Base-by-base conservation (phyloP, 2,113 vertebrate genomes). In the Microtus oregoni region DNA sequence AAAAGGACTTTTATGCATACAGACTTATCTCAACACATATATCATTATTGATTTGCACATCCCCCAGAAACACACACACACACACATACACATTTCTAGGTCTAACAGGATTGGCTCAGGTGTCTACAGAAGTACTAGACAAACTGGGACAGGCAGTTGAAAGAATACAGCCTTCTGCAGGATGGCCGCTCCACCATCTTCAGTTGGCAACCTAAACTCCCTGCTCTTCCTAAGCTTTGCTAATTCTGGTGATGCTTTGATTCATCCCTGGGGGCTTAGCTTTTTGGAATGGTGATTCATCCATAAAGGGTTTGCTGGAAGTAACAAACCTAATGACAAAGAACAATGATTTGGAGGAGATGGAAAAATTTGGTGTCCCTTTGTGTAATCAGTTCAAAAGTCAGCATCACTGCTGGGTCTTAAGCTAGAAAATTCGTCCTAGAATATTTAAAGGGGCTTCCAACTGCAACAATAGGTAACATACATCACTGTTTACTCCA, bases 211-310 rank as follows among this genome's bases (percentile, higher is more conserved):
- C 26, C 50, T 32, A 24, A 70, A 72, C 70, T 78, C 77, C 26
- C 76, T 22, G 85, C 22, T 78, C 22, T 65, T 44, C 35, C 75
- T 77, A 94, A 85, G 86, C 55, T 63, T 94, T 95, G 35, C 15
- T 72, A 63, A 89, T 92, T 82, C 65, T 75, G 13, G 65, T 78
- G 44, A 58, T 92, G 44, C 58, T 83, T 91, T 95, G 65, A 65
- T 85, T 90, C 30, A 73, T 76, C 50, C 41, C n/a, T 67, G 79
- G 63, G 32, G 41, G 81, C 50, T 94, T 20, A 26, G 61, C 55
- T 90, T 89, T 88, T 95, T 86, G 73, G n/a, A 96, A 96, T 70
- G 67, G 52, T 97, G 94, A 96, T 65, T 97, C 90, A 96, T 79
- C 26, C 41, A 92, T 38, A 96, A 96, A 96, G 76, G 41, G 93